phyloP scores from a whole-genome alignment of 1,140 invertebrate species.

The Doryteuthis pealeii region DNA sequence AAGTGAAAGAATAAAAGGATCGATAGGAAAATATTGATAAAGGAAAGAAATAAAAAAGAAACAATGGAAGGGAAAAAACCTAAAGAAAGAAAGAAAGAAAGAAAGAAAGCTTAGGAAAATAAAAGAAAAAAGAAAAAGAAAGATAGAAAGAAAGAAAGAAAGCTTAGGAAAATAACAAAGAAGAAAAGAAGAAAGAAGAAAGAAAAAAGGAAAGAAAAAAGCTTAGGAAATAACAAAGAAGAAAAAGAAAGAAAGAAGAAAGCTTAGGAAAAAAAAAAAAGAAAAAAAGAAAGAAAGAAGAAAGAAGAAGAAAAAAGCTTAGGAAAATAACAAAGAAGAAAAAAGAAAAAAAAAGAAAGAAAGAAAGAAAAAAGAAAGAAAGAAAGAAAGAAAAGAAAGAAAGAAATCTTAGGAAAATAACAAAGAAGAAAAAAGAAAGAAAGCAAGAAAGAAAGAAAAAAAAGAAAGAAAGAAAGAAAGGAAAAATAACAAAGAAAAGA shows the following conservation, averaged over 20 bases:
- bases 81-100: background rate
- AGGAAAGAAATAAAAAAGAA: too few species aligned
- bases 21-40: too few species aligned
- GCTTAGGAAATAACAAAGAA: too few species aligned
- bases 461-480: background rate
- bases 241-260: too few species aligned
- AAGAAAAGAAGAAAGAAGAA: background rate
- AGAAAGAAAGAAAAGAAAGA: constrained; percentile 2
- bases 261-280: background rate
- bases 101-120: background rate
- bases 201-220: too few species aligned
- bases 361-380: background rate
- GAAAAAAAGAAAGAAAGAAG: background rate
- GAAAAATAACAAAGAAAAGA: too few species aligned
- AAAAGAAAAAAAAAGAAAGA: background rate
- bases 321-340: background rate
- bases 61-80: too few species aligned
- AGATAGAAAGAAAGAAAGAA: background rate
- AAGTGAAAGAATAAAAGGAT: too few species aligned
- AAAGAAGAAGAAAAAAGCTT: background rate
- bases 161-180: background rate
- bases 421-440: too few species aligned
- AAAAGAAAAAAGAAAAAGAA: background rate
- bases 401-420: background rate
- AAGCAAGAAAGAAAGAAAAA: too few species aligned